Base-by-base conservation (phyloP, 2,113 vertebrate genomes). In the Tamias sibiricus region DNA sequence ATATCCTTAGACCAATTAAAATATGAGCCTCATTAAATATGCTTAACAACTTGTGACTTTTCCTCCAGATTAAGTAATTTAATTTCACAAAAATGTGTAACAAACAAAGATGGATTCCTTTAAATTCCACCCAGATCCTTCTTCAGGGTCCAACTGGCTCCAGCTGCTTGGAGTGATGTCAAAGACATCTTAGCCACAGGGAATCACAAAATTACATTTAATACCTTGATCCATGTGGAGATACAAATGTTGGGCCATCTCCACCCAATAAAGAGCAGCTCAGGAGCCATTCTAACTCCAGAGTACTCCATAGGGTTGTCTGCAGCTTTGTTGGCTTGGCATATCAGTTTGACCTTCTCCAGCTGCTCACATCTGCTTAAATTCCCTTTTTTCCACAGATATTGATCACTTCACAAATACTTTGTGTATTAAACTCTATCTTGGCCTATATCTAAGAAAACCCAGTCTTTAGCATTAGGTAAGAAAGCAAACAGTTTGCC, bases 41-140 rank as follows among this genome's bases (percentile, higher is more conserved):
- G 22, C 30, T 94, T 94, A 79, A 92, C 52, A 85, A 81, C 44
- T 95, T 95, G 14, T 62, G 86, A 66, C 83, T 83, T 87, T 94
- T 40, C 47, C 26, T 79, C 30, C 83, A 91, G 49, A 91, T 54
- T 91, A 95, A 10, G n/a, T 8, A 35, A 52, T 80, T 93, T 88
- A 88, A 69, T 69, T 88, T 81, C 74, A 91, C 6, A 81, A 77
- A 93, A 90, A 69, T 76, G 57, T n/a, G 71, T 85, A 79, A 84
- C 32, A 83, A 74, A 54, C 49, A 35, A 26, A 95, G 49, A 17
- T 91, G 19, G 20, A 94, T 62, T 76, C 2, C 52, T 89, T 85
- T 75, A 81, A 91, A 44, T 32, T 91, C 28, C 24, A 86, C 8
- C 2, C 1, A n/a, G 75, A 66, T 80, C 13, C 4, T 42, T 20